A percentile compares a stretch with the other conserved stretches of the same genome.
These are phyloP conservation scores for Sylvicola cinctus DNA, from an alignment of 2,888 invertebrate genomes.

Conservation along the genomic window DNA sequence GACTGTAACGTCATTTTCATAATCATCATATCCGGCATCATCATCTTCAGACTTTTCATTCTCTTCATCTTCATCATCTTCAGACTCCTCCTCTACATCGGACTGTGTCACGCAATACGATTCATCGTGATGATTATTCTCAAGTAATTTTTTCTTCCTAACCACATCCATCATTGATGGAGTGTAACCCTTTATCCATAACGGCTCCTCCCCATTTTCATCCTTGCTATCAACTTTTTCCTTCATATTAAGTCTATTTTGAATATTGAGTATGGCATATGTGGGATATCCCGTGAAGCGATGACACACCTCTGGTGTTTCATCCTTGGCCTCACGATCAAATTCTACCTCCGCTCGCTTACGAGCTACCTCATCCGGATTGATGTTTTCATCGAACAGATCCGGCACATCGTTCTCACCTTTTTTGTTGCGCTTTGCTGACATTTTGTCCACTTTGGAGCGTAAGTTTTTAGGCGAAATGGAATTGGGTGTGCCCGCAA, in stretches of 20 bases:
- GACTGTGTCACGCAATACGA: background rate
- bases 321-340: conserved; percentile 19
- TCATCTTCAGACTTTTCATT: conserved; percentile 1
- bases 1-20: background rate
- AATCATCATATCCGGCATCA: background rate
- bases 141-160: conserved; percentile 7
- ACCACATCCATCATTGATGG: conserved; percentile 11
- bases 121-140: background rate
- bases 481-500: conserved; percentile 16
- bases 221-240: conserved; percentile 12
- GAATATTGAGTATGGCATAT: conserved; percentile 22
- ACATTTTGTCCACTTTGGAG: conserved; percentile 26
- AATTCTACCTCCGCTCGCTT: conserved; percentile 25
- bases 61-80: background rate
- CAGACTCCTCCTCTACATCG: background rate
- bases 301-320: conserved; percentile 6
- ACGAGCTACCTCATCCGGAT: conserved; percentile 26
- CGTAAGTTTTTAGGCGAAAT: conserved; percentile 42
- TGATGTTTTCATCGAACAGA: conserved; percentile 13
- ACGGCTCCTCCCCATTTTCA: conserved; percentile 9
- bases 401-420: conserved; percentile 23
- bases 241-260: conserved; percentile 18
- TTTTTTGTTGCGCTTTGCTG: conserved; percentile 17
- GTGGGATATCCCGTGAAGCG: conserved; percentile 23
- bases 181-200: conserved; percentile 10